Evolutionary conservation across 2,113 vertebrate species (phyloP).

Genomic region (Ochotona curzoniae): DNA sequence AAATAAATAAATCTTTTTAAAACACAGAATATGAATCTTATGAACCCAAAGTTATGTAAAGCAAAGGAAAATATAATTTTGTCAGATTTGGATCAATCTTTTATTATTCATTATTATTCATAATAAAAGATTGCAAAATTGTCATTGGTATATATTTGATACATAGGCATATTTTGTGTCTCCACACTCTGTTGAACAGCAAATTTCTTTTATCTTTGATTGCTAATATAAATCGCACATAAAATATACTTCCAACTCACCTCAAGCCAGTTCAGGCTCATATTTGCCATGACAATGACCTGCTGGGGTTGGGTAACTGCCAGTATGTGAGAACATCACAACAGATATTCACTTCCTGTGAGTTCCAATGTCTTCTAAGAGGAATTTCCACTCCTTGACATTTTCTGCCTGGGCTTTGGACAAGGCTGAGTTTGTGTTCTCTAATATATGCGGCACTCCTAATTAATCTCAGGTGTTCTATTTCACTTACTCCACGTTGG

Average conservation of each 20-base stretch:
- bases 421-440: neutral
- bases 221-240: neutral
- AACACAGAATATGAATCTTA: neutral
- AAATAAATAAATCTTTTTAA: neutral
- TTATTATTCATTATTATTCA: neutral
- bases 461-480: neutral
- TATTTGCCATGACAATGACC: neutral
- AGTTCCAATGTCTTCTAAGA: neutral
- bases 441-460: neutral
- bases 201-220: neutral
- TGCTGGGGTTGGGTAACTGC: neutral
- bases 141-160: neutral
- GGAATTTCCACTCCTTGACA: neutral
- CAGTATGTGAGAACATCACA: fast-evolving
- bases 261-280: neutral
- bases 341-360: neutral
- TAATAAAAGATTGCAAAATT: neutral
- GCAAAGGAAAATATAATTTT: neutral
- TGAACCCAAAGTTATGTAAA: neutral
- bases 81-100: neutral
- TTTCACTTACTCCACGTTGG: neutral
- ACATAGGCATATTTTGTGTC: neutral
- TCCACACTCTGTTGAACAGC: neutral
- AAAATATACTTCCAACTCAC: neutral
- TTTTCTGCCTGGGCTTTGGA: neutral